Evolutionary conservation across 2,113 vertebrate genomes (phyloP).

Genomic region (Glareola pratincola): DNA sequence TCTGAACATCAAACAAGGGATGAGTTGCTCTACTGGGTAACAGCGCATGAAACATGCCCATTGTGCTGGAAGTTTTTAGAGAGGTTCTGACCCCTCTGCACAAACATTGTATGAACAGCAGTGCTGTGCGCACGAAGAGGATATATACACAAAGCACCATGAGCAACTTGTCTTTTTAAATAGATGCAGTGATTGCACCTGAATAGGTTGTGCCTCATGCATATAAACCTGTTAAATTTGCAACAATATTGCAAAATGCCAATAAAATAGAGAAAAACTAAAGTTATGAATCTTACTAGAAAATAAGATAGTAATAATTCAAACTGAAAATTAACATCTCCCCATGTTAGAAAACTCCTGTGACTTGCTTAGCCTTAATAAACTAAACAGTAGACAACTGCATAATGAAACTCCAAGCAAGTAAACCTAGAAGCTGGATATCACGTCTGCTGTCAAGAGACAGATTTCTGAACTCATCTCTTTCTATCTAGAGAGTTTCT

Average conservation of each 20-base stretch:
- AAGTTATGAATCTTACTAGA: background rate
- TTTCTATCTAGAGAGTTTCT: background rate
- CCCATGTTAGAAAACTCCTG: background rate
- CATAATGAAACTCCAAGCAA: background rate
- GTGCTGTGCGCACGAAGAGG: background rate
- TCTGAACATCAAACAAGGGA: background rate
- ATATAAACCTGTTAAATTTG: background rate
- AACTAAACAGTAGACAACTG: background rate
- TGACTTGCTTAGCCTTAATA: background rate
- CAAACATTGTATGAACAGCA: background rate
- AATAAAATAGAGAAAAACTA: background rate
- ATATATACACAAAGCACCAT: background rate
- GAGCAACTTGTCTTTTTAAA: background rate
- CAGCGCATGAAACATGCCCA: background rate
- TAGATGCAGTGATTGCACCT: background rate
- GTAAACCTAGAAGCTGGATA: background rate
- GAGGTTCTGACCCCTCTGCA: background rate
- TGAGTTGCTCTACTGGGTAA: background rate
- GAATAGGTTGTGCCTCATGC: background rate
- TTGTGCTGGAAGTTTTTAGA: background rate
- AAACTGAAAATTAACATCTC: background rate
- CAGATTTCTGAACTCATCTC: background rate
- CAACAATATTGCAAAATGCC: background rate
- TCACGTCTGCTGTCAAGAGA: background rate
- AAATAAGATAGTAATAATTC: background rate